Base-by-base conservation (phyloP, 1,140 invertebrate genomes). In the Chionoecetes opilio region DNA sequence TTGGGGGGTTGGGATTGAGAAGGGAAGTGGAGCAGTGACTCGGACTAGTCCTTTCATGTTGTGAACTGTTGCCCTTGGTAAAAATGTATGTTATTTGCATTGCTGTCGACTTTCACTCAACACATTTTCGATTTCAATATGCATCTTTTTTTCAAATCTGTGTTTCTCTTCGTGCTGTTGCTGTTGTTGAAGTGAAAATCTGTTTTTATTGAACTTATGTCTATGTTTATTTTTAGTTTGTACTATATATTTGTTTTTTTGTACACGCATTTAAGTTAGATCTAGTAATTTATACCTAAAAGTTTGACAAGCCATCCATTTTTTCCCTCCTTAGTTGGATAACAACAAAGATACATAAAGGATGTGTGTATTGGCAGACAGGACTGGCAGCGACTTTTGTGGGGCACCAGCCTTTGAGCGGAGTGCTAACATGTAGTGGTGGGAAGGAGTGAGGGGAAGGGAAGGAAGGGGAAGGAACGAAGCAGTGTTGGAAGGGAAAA, bases 51-150 rank as follows among this genome's bases (percentile, higher is more conserved):
- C 63, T 75, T 75, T 75, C 63, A 75, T 75, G 63, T n/a, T n/a
- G 63, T 75, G 63, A 75, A 75, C 63, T 75, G n/a, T n/a, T n/a
- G 63, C 63, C 63, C 63, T 75, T 75, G 63, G 63, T 75, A 75
- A 75, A 75, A n/a, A 75, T 75, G 63, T 26, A 75, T 75, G 21
- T n/a, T n/a, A 75, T 75, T 75, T 75, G 63, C 63, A 75, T 75
- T 21, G 63, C 63, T 53, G n/a, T n/a, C 63, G 63, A 75, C 63
- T n/a, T 75, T n/a, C 0, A 11, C 8, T 26, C 63, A n/a, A 75
- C 63, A 75, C 21, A n/a, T n/a, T 75, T n/a, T 75, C 63, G 63
- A 75, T 26, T 75, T n/a, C 3, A 17, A 75, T 75, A 75, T n/a
- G n/a, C n/a, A 5, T 21, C n/a, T 75, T 75, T 75, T 75, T 21